Conservation (phyloP, 1,140 invertebrate genomes). For the Lethrus apterus region DNA sequence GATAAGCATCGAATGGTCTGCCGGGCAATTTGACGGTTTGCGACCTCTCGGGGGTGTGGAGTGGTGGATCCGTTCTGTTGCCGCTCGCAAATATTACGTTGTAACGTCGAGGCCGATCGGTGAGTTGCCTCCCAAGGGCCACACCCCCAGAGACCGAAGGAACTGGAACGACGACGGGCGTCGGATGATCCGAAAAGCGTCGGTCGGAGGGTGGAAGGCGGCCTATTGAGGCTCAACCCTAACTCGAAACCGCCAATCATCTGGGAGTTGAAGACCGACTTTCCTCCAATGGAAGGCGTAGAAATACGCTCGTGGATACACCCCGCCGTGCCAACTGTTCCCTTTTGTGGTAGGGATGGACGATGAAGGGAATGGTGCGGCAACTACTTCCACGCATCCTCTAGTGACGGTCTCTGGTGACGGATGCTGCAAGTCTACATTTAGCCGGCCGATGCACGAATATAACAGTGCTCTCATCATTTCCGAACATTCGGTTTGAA, state of each 20-base stretch:
- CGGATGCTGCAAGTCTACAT: constrained; percentile 15
- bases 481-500: constrained; percentile 10
- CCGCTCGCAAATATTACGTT: constrained; percentile 17
- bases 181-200: constrained; percentile 19
- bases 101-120: constrained; percentile 5
- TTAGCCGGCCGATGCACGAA: constrained; percentile 12
- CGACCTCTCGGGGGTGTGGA: constrained; percentile 37
- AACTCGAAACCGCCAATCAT: constrained; percentile 27
- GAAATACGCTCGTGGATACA: constrained; percentile 21
- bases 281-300: constrained; percentile 26
- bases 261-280: constrained; percentile 20
- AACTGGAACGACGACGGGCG: constrained; percentile 17
- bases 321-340: constrained; percentile 20
- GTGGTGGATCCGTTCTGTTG: constrained; percentile 22
- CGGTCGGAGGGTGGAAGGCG: constrained; percentile 19
- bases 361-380: constrained; percentile 16
- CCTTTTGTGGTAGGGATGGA: constrained; percentile 12
- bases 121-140: constrained; percentile 21
- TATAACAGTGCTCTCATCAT: not conserved
- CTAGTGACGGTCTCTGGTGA: constrained; percentile 30
- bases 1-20: constrained; percentile 36
- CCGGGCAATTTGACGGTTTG: constrained; percentile 24
- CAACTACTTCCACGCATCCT: constrained; percentile 11
- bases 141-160: constrained; percentile 18
- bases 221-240: constrained; percentile 22